phyloP scores from a whole-genome alignment of 2,797 vertebrate species.

The Gouania willdenowi region DNA sequence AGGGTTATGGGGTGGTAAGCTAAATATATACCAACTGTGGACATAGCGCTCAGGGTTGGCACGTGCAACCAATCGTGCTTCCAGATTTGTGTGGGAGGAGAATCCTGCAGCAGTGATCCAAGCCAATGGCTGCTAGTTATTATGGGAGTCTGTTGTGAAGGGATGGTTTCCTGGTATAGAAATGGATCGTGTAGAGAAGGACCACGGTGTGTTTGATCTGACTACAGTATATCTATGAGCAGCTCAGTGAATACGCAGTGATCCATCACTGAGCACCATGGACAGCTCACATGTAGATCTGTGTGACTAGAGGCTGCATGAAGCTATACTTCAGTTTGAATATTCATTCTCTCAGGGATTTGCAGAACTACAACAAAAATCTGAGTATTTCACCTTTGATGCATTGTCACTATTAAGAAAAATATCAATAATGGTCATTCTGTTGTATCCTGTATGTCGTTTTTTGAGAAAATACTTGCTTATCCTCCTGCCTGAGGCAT shows the following conservation, averaged over 20 bases:
- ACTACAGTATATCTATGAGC: slow-evolving; percentile 14
- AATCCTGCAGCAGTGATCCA: slow-evolving; percentile 15
- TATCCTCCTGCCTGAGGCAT: slow-evolving; percentile 28
- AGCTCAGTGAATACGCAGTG: slow-evolving; percentile 12
- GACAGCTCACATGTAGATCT: slow-evolving; percentile 51
- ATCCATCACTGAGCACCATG: slow-evolving; percentile 37
- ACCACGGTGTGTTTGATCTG: slow-evolving; percentile 11
- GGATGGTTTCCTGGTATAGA: slow-evolving; percentile 16
- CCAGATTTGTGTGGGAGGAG: slow-evolving; percentile 37
- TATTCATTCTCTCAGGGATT: neutral
- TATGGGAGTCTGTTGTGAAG: slow-evolving; percentile 4
- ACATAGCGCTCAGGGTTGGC: slow-evolving; percentile 32
- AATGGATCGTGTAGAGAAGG: slow-evolving; percentile 17
- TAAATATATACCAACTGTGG: slow-evolving; percentile 62
- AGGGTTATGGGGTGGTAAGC: neutral
- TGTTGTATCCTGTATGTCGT: neutral
- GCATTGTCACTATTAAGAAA: neutral
- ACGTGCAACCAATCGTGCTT: slow-evolving; percentile 52
- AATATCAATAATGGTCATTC: neutral
- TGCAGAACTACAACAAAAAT: neutral
- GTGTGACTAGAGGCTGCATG: slow-evolving; percentile 29
- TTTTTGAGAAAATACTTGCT: slow-evolving; percentile 5
- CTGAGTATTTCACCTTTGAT: neutral
- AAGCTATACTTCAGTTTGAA: neutral
- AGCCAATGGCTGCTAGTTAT: slow-evolving; percentile 42